phyloP scores from a whole-genome alignment of 2,888 invertebrate species.

The Agrotis segetum region DNA sequence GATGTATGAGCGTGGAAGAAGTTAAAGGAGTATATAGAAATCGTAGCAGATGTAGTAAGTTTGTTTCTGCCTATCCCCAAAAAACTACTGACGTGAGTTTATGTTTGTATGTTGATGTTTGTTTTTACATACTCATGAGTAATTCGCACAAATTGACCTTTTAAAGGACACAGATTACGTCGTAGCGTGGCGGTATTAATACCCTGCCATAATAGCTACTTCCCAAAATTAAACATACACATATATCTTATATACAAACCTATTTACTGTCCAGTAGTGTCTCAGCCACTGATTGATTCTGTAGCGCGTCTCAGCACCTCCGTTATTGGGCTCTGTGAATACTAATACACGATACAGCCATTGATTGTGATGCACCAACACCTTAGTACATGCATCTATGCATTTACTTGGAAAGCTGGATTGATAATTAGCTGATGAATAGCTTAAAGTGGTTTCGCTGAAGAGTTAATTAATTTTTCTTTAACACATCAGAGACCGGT shows the following conservation, averaged over 20 bases:
- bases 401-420: background rate
- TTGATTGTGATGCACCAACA: slow-evolving; percentile 16
- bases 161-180: background rate
- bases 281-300: slow-evolving; percentile 35
- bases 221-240: background rate
- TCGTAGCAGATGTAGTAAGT: too few species aligned
- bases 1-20: too few species aligned
- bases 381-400: slow-evolving; percentile 1
- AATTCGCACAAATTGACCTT: slow-evolving; percentile 18
- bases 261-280: background rate
- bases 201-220: background rate
- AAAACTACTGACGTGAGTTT: too few species aligned
- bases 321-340: slow-evolving; percentile 35
- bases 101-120: too few species aligned
- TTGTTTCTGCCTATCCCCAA: too few species aligned
- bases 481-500: too few species aligned
- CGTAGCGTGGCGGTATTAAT: background rate
- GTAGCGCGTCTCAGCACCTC: slow-evolving; percentile 8
- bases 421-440: background rate
- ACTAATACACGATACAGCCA: slow-evolving; percentile 21
- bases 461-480: too few species aligned
- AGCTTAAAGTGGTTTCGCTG: too few species aligned
- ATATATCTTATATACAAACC: background rate
- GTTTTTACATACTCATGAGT: background rate
- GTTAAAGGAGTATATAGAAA: too few species aligned